A percentile compares a stretch with the other conserved stretches of the same genome.
Evolutionary conservation across 2,113 vertebrate species (phyloP).

Genomic region (Apteryx owenii): DNA sequence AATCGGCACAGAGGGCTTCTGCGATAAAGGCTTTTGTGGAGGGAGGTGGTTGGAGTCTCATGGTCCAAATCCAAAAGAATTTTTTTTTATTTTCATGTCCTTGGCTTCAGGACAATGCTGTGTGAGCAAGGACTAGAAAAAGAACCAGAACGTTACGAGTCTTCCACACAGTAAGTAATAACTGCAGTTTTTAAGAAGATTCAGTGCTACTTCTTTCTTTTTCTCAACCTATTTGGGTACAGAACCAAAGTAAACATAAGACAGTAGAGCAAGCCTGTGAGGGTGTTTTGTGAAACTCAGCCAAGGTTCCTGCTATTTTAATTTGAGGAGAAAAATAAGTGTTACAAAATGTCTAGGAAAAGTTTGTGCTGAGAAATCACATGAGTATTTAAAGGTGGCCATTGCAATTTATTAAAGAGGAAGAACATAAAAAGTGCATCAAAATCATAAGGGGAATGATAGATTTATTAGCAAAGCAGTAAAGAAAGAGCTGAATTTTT

Average conservation of each 20-base stretch:
- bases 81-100: constrained; percentile 48
- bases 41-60: constrained; percentile 56
- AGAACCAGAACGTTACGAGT: constrained; percentile 41
- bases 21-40: constrained; percentile 50
- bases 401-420: not conserved
- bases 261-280: constrained; percentile 28
- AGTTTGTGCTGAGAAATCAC: constrained; percentile 36
- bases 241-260: constrained; percentile 46
- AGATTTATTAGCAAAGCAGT: not conserved
- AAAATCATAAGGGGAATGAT: not conserved
- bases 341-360: constrained; percentile 31
- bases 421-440: not conserved
- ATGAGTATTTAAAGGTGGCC: not conserved
- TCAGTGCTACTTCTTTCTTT: constrained; percentile 23
- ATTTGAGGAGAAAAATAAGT: constrained; percentile 34
- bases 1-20: not conserved
- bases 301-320: constrained; percentile 32
- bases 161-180: constrained; percentile 51
- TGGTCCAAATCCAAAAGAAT: constrained; percentile 47
- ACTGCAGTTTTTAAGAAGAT: constrained; percentile 47
- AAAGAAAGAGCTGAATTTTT: not conserved
- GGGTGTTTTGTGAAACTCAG: constrained; percentile 48
- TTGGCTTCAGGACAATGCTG: constrained; percentile 51
- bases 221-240: constrained; percentile 20
- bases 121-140: constrained; percentile 56